Evolutionary conservation across 35 echinoderm and acorn worm species (phyloP).

Genomic region (Eucidaris tribuloides): DNA sequence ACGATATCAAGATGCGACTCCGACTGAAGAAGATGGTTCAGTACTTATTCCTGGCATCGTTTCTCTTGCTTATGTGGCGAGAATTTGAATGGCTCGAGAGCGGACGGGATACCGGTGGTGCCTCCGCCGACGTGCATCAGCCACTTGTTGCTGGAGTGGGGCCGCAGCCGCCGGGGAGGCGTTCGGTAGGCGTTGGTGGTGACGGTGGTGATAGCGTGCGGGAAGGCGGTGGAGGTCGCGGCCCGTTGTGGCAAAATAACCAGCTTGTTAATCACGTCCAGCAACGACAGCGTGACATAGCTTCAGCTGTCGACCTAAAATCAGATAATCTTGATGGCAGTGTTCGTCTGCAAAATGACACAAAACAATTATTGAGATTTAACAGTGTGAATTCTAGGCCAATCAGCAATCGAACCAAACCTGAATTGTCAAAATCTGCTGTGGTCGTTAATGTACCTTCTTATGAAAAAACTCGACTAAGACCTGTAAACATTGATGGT

Average conservation of each 20-base stretch:
- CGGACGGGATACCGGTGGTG: neutral
- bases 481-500: neutral
- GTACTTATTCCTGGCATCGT: neutral
- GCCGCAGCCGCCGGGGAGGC: neutral
- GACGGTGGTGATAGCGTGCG: neutral
- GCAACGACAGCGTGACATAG: neutral
- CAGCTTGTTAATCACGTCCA: too few species aligned
- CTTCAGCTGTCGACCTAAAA: neutral
- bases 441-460: neutral
- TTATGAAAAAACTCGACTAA: neutral
- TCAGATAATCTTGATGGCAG: neutral
- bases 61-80: neutral
- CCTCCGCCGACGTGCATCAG: neutral
- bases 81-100: neutral
- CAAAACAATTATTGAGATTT: neutral
- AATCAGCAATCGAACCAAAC: neutral
- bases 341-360: neutral
- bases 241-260: conserved; percentile 6
- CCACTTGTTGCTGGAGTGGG: conserved; percentile 19
- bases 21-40: neutral
- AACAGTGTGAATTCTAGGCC: neutral
- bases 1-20: neutral
- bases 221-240: neutral
- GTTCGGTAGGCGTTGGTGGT: neutral
- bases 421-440: neutral